These are phyloP conservation scores for Tetrax tetrax DNA, from an alignment of 2,113 vertebrate genomes.

Conservation along the genomic window DNA sequence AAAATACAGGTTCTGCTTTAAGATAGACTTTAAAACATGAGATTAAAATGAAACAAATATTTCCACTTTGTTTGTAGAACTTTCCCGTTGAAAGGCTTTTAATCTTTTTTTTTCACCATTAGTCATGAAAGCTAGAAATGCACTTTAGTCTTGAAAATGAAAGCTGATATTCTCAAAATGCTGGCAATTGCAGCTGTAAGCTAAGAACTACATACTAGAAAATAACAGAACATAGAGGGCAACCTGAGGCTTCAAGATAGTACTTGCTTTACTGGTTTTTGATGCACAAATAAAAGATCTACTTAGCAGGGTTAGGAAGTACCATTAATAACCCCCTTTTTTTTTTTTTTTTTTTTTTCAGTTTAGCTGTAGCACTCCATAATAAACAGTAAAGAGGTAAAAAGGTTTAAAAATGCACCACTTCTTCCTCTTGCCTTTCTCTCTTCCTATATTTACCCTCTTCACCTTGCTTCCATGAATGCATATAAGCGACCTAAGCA, in stretches of 20 bases:
- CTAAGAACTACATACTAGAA: not conserved
- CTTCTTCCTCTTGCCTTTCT: not conserved
- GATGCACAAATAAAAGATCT: not conserved
- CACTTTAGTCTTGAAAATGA: not conserved
- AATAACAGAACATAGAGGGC: not conserved
- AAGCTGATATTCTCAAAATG: not conserved
- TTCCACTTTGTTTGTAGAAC: not conserved
- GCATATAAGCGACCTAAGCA: not conserved
- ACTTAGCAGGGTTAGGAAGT: not conserved
- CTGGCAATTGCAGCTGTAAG: not conserved
- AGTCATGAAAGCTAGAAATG: not conserved
- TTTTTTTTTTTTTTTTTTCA: not conserved
- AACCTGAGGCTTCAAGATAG: not conserved
- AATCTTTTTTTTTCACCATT: not conserved
- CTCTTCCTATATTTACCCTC: not conserved
- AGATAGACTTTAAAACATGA: not conserved
- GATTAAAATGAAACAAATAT: not conserved
- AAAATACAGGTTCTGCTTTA: not conserved
- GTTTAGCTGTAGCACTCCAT: not conserved
- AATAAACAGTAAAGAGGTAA: not conserved
- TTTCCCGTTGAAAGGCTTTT: not conserved
- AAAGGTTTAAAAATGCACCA: not conserved
- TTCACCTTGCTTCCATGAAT: not conserved
- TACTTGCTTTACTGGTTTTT: not conserved
- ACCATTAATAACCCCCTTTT: not conserved